These are phyloP conservation scores for Grallaria varia DNA, from an alignment of 2,113 vertebrate genomes.

Conservation along the genomic window DNA sequence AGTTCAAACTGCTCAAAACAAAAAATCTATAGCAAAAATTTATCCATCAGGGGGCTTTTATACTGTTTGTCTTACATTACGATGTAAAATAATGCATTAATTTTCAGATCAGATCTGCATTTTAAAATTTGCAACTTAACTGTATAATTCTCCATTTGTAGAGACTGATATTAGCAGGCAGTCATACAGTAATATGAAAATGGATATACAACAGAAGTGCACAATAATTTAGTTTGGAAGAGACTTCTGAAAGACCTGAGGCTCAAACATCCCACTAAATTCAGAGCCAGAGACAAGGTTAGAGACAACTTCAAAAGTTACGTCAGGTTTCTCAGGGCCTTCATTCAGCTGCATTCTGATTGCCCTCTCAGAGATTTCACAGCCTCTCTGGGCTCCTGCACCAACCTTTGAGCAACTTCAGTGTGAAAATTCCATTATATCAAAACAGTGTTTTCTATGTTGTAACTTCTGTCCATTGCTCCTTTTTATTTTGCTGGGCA, in stretches of 20 bases:
- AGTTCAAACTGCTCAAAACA: not conserved
- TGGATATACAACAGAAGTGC: not conserved
- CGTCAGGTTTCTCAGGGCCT: not conserved
- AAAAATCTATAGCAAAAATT: not conserved
- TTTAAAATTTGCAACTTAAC: not conserved
- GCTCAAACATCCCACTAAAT: not conserved
- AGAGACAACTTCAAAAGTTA: not conserved
- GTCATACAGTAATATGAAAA: not conserved
- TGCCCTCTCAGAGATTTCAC: not conserved
- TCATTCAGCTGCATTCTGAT: not conserved
- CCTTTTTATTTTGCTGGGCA: not conserved
- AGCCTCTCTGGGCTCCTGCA: not conserved
- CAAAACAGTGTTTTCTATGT: not conserved
- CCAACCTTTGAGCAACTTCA: accelerated
- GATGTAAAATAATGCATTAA: not conserved
- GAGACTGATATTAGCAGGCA: not conserved
- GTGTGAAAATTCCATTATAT: not conserved
- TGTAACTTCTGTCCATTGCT: not conserved
- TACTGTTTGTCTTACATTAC: not conserved
- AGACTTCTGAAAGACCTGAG: not conserved
- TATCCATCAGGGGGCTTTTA: not conserved
- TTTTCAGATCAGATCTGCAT: not conserved
- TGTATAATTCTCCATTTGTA: not conserved
- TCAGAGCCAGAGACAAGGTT: not conserved
- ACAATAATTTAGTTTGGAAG: not conserved